phyloP scores from a whole-genome alignment of 2,113 vertebrate genomes.

The Zosterops japonicus region DNA sequence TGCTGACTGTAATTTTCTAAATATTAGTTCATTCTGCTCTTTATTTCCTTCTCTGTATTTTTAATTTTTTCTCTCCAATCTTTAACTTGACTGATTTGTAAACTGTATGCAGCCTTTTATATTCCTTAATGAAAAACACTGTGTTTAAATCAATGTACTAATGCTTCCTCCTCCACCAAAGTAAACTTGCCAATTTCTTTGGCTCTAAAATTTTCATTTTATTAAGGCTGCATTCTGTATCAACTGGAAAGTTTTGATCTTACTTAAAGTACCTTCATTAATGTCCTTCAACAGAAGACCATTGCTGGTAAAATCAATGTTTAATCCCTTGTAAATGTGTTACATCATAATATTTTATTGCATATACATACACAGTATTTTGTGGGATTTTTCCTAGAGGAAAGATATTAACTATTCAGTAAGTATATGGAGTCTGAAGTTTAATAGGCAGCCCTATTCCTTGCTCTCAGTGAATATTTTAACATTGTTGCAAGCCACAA shows the following conservation, averaged over 20 bases:
- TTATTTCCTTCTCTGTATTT: neutral
- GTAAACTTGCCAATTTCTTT: conserved; percentile 54
- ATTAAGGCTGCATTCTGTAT: conserved; percentile 20
- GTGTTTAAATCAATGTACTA: conserved; percentile 41
- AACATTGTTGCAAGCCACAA: neutral
- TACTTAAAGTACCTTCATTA: conserved; percentile 1
- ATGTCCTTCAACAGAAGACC: neutral
- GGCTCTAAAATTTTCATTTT: conserved; percentile 45
- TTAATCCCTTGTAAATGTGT: neutral
- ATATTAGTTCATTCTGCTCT: neutral
- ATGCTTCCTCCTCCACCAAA: conserved; percentile 35
- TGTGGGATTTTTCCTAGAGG: neutral
- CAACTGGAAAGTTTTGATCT: conserved; percentile 50
- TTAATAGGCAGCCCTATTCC: neutral
- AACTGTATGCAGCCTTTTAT: conserved; percentile 30
- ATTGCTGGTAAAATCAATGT: conserved; percentile 22
- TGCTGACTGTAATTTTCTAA: neutral
- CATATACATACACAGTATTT: neutral
- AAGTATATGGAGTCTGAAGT: neutral
- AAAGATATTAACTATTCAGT: neutral
- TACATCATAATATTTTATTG: neutral
- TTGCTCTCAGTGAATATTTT: neutral
- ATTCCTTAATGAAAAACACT: conserved; percentile 8
- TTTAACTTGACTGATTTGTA: neutral
- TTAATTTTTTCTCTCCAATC: neutral